These are phyloP conservation scores for Castor canadensis DNA, from an alignment of 2,113 vertebrate genomes.

Conservation along the genomic window DNA sequence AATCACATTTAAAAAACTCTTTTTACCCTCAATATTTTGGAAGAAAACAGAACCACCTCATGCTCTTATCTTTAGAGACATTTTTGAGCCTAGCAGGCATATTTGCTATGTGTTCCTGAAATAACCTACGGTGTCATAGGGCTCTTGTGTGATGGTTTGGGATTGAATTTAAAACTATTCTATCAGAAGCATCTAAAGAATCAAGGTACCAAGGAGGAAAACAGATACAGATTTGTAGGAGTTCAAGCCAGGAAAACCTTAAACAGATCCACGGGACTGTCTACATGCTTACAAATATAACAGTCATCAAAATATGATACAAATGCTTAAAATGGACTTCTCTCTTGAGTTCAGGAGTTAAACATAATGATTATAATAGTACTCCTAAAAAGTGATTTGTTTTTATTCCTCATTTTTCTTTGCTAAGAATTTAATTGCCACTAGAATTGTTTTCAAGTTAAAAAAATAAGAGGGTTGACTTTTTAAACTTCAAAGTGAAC, in stretches of 20 bases:
- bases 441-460: conserved; percentile 53
- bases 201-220: not conserved
- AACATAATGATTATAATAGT: not conserved
- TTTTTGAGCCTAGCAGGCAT: not conserved
- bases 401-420: not conserved
- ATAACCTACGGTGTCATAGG: not conserved
- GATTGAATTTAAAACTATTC: not conserved
- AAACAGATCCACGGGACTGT: not conserved
- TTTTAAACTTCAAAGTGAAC: conserved; percentile 66
- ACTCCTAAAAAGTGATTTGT: not conserved
- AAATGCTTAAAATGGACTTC: not conserved
- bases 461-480: conserved; percentile 42
- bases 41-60: not conserved
- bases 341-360: not conserved
- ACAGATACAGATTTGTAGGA: not conserved
- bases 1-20: not conserved
- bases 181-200: not conserved
- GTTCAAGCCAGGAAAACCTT: not conserved
- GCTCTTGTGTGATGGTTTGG: not conserved
- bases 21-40: not conserved
- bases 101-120: not conserved
- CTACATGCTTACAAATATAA: not conserved
- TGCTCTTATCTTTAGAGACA: not conserved
- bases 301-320: not conserved
- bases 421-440: conserved; percentile 17